A percentile compares a stretch with the other conserved stretches of the same genome.
Evolutionary conservation across 2,113 vertebrate species (phyloP).

Genomic region (Antechinus stuartii): DNA sequence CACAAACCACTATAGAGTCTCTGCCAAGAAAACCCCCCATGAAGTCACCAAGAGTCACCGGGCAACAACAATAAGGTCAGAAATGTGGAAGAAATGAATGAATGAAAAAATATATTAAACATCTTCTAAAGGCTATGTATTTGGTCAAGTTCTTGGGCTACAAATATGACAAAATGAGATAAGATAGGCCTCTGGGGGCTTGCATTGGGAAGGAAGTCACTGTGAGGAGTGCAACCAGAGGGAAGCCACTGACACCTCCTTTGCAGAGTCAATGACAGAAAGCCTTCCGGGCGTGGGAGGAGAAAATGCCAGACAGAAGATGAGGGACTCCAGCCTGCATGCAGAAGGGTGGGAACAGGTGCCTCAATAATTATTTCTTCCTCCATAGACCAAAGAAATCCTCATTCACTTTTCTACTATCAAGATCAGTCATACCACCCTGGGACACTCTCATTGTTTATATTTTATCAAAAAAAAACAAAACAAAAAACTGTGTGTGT

Average conservation of each 20-base stretch:
- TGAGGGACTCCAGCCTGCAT: not conserved
- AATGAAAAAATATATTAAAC: not conserved
- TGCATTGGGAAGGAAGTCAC: not conserved
- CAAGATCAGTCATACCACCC: not conserved
- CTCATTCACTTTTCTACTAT: not conserved
- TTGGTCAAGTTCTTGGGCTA: not conserved
- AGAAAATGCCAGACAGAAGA: not conserved
- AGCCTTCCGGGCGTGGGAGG: not conserved
- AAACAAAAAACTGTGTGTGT: too few relatives aligned
- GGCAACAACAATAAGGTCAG: not conserved
- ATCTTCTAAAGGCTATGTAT: accelerated
- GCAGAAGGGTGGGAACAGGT: not conserved
- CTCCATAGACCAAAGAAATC: not conserved
- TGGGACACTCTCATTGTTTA: not conserved
- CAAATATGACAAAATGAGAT: not conserved
- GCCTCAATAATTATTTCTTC: not conserved
- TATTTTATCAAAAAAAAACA: not conserved
- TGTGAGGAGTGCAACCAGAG: not conserved
- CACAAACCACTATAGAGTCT: not conserved
- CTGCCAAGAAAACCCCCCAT: not conserved
- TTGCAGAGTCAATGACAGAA: not conserved
- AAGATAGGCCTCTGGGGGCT: not conserved
- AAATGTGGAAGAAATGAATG: not conserved
- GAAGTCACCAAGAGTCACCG: not conserved
- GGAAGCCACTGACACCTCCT: not conserved